Evolutionary conservation across 2,888 invertebrate species (phyloP).

Genomic region (Acronicta leporina): DNA sequence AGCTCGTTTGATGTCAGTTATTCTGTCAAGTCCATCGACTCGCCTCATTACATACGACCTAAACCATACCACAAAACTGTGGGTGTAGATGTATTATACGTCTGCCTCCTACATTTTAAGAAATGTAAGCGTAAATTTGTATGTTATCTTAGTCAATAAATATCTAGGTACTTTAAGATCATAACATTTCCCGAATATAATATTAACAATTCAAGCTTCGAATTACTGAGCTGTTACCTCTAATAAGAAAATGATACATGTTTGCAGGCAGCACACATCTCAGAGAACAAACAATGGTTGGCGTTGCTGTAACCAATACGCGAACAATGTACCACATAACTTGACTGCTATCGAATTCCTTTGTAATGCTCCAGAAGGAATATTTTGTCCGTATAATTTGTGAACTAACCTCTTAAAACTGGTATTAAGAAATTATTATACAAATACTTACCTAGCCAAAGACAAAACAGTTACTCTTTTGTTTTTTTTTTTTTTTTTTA

Average conservation of each 20-base stretch:
- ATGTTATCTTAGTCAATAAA: no score
- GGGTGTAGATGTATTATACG: no score
- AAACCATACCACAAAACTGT: no score
- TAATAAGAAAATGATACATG: conserved; percentile 33
- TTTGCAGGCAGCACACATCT: conserved; percentile 36
- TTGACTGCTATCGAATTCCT: conserved; percentile 29
- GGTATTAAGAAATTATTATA: neutral
- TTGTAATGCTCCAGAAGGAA: conserved; percentile 31
- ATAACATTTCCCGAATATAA: conserved; percentile 4
- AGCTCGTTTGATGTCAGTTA: no score
- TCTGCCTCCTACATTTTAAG: no score
- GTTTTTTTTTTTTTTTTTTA: no score
- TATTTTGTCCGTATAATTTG: conserved; percentile 27
- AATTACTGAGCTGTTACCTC: conserved; percentile 26
- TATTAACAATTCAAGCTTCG: conserved; percentile 23
- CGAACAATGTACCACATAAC: conserved; percentile 44
- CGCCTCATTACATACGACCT: no score
- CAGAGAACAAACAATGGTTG: conserved; percentile 34
- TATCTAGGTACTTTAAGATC: neutral
- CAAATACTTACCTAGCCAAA: no score
- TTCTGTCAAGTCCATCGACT: no score
- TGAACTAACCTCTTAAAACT: conserved; percentile 1
- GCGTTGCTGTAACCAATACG: conserved; percentile 46
- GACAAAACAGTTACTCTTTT: no score
- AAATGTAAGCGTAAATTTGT: no score